These are phyloP conservation scores for Zhengitettix transpicula DNA, from an alignment of 2,888 invertebrate species.

Conservation along the genomic window DNA sequence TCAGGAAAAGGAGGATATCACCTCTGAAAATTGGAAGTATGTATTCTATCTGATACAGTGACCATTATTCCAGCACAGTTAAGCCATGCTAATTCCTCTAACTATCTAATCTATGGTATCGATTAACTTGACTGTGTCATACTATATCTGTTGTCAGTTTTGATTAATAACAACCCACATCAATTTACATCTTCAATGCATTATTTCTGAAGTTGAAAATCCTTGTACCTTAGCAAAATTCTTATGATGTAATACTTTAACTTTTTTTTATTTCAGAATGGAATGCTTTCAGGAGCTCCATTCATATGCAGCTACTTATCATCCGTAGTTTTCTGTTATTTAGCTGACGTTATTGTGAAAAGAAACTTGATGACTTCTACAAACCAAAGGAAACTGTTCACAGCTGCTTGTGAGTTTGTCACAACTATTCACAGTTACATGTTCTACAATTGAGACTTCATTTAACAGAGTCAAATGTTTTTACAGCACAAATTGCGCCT, in stretches of 20 bases:
- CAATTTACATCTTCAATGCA: not conserved
- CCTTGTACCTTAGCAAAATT: no score
- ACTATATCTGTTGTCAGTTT: not conserved
- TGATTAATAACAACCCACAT: not conserved
- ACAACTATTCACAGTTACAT: no score
- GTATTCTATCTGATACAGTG: no score
- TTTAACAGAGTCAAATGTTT: not conserved
- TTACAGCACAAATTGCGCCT: constrained; percentile 47
- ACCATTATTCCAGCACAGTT: no score
- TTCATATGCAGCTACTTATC: constrained; percentile 53
- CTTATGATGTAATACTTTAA: not conserved
- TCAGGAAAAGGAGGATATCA: no score
- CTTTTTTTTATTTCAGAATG: constrained; percentile 34
- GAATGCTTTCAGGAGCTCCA: constrained; percentile 46
- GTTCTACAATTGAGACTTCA: no score
- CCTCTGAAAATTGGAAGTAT: no score
- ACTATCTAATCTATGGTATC: no score
- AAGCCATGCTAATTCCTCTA: no score
- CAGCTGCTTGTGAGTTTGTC: constrained; percentile 33
- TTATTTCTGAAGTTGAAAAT: not conserved
- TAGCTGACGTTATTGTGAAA: constrained; percentile 44
- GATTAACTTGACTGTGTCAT: no score
- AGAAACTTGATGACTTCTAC: constrained; percentile 39
- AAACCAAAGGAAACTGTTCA: constrained; percentile 49
- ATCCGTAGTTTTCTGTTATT: constrained; percentile 50